These are phyloP conservation scores for Drosophila gunungcola DNA, from an alignment of 1,140 invertebrate genomes.

Conservation along the genomic window DNA sequence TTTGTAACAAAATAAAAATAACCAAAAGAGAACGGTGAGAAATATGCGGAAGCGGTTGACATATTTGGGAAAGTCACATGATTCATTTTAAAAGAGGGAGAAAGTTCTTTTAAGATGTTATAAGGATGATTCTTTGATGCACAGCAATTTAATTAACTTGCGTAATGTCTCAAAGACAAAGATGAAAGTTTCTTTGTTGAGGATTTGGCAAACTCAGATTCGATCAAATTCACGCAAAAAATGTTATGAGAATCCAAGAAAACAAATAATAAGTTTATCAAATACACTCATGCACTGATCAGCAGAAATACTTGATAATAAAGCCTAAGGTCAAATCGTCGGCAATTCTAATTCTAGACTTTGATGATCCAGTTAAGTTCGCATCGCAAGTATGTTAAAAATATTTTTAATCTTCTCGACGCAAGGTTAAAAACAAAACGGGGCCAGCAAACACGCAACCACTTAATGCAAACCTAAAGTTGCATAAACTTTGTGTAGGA, in stretches of 20 bases:
- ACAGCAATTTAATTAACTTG: constrained; percentile 27
- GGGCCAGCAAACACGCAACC: constrained; percentile 15
- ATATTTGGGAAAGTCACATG: constrained; percentile 30
- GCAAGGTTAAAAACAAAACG: constrained; percentile 32
- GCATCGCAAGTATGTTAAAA: constrained; percentile 6
- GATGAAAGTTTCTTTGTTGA: constrained; percentile 55
- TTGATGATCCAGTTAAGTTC: constrained; percentile 21
- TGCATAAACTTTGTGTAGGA: constrained; percentile 2
- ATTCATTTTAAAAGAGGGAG: constrained; percentile 24
- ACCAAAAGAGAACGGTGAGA: constrained; percentile 5
- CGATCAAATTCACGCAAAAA: neutral
- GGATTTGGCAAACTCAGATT: constrained; percentile 3
- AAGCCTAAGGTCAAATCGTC: constrained; percentile 21
- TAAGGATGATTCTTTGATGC: constrained; percentile 26
- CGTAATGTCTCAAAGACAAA: constrained; percentile 31
- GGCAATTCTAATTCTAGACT: constrained; percentile 12
- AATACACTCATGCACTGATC: neutral
- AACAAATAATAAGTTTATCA: neutral
- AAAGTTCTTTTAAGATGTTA: constrained; percentile 41
- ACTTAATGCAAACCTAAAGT: neutral
- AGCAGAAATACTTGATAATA: neutral
- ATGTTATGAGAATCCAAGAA: constrained; percentile 3
- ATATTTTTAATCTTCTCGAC: constrained; percentile 3
- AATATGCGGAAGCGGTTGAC: constrained; percentile 54
- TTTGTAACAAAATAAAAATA: constrained; percentile 15